Base-by-base conservation (phyloP, 2,113 vertebrate genomes). In the Phrynosoma platyrhinos region DNA sequence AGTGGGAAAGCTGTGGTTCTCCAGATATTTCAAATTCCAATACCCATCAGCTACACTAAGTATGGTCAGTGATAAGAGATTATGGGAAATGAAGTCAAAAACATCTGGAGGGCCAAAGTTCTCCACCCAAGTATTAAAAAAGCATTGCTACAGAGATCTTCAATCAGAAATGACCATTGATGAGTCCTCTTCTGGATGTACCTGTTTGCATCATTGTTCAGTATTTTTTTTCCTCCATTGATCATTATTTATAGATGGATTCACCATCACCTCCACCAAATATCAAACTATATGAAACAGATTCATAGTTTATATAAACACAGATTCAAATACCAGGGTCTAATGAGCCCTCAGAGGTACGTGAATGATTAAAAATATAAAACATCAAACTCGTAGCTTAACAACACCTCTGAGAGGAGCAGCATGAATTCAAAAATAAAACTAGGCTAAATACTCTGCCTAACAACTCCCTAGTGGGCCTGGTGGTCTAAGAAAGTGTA, bases 381-480 rank as follows among this genome's bases (percentile, higher is more conserved):
- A 91, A 92, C 86, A 87, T 64, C 68, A 87, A 89, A 91, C 84
- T 95, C 82, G 92, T 9, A 66, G 58, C 55, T 91, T 95, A 94
- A 88, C 0, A 1, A 85, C 66, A 72, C 0, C 79, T 95, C 72
- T 89, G 83, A 94, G 88, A 90, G 36, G 40, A 94, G 23, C n/a
- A 76, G 83, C 42, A 71, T 89, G 83, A 93, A 81, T 69, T 87
- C 80, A 88, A 95, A 94, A 94, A 92, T 90, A 94, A 94, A 94
- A 88, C 18, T 79, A 93, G 91, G 92, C 78, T 86, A 94, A 91
- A 90, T 89, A 90, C 30, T 94, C 85, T 91, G 79, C 62, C 32
- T 92, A 94, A 95, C 47, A 95, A 85, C 75, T 88, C 91, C 76
- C 91, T 0, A 23, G 80, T 69, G 90, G 77, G 25, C 20, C 86